Evolutionary conservation across 2,113 vertebrate genomes (phyloP), one percentile per base, ranked within the genome.

Genomic region (Oryzias woworae): DNA sequence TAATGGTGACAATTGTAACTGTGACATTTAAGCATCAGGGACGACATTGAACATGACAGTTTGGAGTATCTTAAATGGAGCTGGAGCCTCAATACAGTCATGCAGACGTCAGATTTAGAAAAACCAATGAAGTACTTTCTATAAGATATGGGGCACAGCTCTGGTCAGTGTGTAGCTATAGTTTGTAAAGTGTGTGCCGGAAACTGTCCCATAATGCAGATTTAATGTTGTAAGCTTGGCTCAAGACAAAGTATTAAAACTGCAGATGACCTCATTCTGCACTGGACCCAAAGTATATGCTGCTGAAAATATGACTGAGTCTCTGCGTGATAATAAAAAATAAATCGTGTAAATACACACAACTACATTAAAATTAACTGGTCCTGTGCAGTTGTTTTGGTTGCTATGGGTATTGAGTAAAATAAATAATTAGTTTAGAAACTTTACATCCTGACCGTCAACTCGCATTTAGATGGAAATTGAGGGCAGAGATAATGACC

Each of bases 141-240:
- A 48, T 14, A 49, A 28, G 50, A 50, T 41, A 15, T 16, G 14
- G 53, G 20, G 23, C 5, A 65, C 48, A 48, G 51, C 61, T 63
- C 28, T 54, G 63, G 36, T 67, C 62, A 49, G 57, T 57, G 41
- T 66, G 47, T 46, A 23, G 42, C 58, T 46, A 15, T 69, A 68
- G 74, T 72, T 80, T 69, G 20, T 53, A 53, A 48, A 61, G 46
- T 48, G 50, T 58, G 41, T 60, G 53, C 70, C 64, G 72, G 60
- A n/a, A 20, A 18, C 46, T 13, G 60, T 13, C 42, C 58, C 16
- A 31, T 53, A 72, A 77, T 57, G 61, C 13, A 0, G 4, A 59
- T 54, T 59, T 77, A 69, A 75, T 44, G 18, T 66, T 72, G 57
- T 87, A 80, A 58, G 69, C 55, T 59, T 24, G 67, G 57, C 18